Evolutionary conservation across 2,888 invertebrate species (phyloP).

Genomic region (Glyphotaelius pellucidus): DNA sequence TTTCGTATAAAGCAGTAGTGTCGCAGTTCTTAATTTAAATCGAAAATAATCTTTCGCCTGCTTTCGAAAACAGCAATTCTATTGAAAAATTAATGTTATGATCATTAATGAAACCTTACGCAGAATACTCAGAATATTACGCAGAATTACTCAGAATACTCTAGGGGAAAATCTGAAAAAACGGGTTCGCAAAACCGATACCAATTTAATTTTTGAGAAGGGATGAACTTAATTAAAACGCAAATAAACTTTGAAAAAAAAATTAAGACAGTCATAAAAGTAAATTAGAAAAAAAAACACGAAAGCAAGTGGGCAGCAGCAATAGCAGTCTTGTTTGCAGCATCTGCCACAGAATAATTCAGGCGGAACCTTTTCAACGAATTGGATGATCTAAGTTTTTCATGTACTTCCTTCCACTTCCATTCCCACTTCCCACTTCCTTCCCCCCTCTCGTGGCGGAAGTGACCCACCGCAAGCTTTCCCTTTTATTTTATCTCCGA

Average conservation of each 20-base stretch:
- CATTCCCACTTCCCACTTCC: background rate
- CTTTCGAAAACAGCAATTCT: no score
- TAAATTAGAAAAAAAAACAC: background rate
- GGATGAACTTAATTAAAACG: background rate
- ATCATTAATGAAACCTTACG: no score
- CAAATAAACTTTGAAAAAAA: background rate
- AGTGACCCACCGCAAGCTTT: background rate
- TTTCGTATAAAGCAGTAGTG: no score
- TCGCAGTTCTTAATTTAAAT: no score
- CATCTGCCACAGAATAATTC: background rate
- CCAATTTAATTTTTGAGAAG: background rate
- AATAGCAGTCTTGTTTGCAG: background rate
- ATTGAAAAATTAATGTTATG: no score
- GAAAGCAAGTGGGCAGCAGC: background rate
- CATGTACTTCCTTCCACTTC: background rate
- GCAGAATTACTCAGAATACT: no score
- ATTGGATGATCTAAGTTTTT: conserved; percentile 21
- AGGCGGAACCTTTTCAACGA: conserved; percentile 10
- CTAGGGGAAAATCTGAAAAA: background rate
- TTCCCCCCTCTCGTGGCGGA: background rate
- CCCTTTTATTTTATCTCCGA: background rate
- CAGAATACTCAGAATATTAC: no score
- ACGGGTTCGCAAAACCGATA: background rate
- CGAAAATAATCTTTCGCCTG: no score
- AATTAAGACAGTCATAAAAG: background rate